Evolutionary conservation across 2,888 invertebrate species (phyloP).

Genomic region (Anorthoa munda): DNA sequence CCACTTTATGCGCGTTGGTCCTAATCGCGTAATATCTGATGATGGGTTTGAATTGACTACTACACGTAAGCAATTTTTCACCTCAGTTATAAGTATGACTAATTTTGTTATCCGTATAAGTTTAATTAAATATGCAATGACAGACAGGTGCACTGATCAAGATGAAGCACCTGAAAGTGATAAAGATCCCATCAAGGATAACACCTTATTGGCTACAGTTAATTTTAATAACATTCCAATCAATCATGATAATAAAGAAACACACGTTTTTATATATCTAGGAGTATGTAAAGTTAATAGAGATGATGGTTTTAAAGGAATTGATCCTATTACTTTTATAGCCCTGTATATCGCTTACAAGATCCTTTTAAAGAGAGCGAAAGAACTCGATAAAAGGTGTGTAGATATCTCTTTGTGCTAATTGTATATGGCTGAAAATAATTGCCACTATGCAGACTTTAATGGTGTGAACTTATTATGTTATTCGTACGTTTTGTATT

Average conservation of each 20-base stretch:
- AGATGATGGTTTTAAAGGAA: conserved; percentile 1
- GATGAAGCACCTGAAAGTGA: conserved; percentile 13
- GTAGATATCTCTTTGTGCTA: conserved; percentile 7
- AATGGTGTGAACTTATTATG: conserved; percentile 28
- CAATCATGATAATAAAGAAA: conserved; percentile 7
- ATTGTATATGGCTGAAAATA: conserved; percentile 24
- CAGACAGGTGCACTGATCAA: conserved; percentile 42
- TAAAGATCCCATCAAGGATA: conserved; percentile 28
- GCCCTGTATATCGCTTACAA: conserved; percentile 12
- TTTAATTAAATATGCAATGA: neutral
- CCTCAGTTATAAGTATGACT: no score
- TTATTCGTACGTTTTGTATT: conserved; percentile 3
- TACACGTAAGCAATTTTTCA: neutral
- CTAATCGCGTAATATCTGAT: neutral
- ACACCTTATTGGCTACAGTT: neutral
- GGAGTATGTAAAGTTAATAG: conserved; percentile 32
- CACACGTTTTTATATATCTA: conserved; percentile 5
- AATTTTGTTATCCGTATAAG: neutral
- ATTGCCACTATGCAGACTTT: conserved; percentile 27
- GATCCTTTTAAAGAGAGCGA: conserved; percentile 9
- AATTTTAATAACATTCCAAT: conserved; percentile 19
- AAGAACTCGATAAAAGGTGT: conserved; percentile 25
- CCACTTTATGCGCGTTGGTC: neutral
- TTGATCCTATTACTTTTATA: conserved; percentile 25
- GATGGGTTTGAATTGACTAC: neutral